These are phyloP conservation scores for Zosterops hypoxanthus DNA, from an alignment of 2,113 vertebrate species.

Conservation along the genomic window DNA sequence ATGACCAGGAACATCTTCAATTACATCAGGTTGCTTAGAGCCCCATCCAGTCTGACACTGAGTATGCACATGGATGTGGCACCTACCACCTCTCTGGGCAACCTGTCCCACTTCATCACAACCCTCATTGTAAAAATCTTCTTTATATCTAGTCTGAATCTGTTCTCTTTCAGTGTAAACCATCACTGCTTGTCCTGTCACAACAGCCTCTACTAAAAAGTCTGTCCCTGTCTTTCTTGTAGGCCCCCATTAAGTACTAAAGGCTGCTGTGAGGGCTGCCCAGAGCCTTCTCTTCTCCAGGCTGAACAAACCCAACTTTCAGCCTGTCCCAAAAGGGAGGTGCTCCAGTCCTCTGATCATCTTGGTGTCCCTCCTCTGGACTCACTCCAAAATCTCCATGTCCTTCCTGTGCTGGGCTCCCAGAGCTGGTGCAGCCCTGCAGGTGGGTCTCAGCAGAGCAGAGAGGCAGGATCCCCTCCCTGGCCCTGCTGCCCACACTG, in stretches of 20 bases:
- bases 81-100: neutral
- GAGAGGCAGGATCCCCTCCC: neutral
- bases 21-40: neutral
- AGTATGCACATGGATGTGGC: neutral
- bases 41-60: rapidly evolving
- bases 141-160: neutral
- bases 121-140: neutral
- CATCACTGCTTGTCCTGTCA: neutral
- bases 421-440: neutral
- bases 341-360: rapidly evolving
- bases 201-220: neutral
- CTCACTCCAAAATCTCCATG: rapidly evolving
- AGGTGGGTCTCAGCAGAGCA: neutral
- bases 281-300: neutral
- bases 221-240: neutral
- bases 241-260: neutral
- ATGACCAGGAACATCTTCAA: neutral
- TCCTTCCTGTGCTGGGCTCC: neutral
- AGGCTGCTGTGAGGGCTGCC: neutral
- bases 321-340: neutral
- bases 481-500: neutral
- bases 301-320: neutral
- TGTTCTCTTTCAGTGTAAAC: neutral
- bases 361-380: neutral
- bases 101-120: neutral